Evolutionary conservation across 2,113 vertebrate species (phyloP).

Genomic region (Heliornis fulica): DNA sequence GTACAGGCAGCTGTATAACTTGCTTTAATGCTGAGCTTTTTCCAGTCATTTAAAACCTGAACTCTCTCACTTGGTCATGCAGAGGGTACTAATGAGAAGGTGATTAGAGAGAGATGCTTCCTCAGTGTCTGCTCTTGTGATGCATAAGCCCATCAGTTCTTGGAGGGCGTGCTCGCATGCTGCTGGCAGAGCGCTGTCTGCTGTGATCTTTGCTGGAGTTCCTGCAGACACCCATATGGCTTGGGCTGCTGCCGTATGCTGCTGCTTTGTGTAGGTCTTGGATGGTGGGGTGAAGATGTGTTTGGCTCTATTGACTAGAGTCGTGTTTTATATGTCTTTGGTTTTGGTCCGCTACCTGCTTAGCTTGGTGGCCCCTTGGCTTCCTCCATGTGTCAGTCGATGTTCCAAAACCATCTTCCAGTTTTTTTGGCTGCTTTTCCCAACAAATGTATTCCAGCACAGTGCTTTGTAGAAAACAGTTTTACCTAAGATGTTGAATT

Average conservation of each 20-base stretch:
- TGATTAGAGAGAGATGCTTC: neutral
- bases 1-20: neutral
- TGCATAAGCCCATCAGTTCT: neutral
- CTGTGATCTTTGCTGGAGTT: neutral
- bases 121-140: neutral
- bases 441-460: neutral
- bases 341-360: neutral
- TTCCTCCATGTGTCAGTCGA: accelerated
- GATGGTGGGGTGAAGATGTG: neutral
- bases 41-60: neutral
- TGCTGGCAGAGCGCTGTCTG: accelerated
- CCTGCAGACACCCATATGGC: neutral
- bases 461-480: neutral
- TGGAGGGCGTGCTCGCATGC: accelerated
- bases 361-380: neutral
- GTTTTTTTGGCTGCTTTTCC: neutral
- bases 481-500: neutral
- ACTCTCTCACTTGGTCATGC: neutral
- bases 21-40: neutral
- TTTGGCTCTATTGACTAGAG: neutral
- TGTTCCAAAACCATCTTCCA: neutral
- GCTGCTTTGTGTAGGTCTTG: neutral
- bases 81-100: neutral
- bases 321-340: neutral
- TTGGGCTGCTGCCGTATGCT: neutral